phyloP scores from a whole-genome alignment of 2,797 vertebrate genomes.

The Podargus strigoides region DNA sequence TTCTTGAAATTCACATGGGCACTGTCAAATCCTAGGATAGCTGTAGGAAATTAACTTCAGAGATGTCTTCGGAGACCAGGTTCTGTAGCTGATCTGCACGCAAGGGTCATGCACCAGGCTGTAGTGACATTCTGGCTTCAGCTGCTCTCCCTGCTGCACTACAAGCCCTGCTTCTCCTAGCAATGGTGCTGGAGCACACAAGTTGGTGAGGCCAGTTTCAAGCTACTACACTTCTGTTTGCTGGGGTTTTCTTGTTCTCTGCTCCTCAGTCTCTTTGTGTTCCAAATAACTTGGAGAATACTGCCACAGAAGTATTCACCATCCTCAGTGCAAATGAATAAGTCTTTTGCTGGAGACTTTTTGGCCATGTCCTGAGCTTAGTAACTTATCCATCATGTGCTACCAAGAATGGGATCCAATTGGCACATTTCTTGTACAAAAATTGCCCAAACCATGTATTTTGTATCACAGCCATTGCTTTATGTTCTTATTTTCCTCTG shows the following conservation, averaged over 20 bases:
- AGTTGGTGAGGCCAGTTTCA: neutral
- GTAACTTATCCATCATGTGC: neutral
- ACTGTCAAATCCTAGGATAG: neutral
- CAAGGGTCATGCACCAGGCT: neutral
- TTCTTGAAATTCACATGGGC: neutral
- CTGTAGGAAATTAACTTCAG: neutral
- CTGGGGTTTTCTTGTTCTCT: neutral
- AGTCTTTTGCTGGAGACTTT: neutral
- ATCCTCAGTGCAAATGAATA: neutral
- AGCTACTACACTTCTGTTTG: neutral
- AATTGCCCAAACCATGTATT: neutral
- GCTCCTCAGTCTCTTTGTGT: neutral
- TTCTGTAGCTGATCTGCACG: neutral
- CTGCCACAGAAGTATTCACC: neutral
- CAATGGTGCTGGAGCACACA: neutral
- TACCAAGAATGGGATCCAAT: neutral
- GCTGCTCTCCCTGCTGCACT: neutral
- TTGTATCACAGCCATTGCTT: neutral
- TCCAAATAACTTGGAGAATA: neutral
- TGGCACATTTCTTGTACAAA: neutral
- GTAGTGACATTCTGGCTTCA: neutral
- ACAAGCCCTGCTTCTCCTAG: neutral
- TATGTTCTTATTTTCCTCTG: neutral
- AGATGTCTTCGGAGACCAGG: neutral
- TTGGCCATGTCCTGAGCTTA: neutral